A percentile compares a stretch with the other conserved stretches of the same genome.
These are phyloP conservation scores for Myrmecobius fasciatus DNA, from an alignment of 2,113 vertebrate species.

Conservation along the genomic window DNA sequence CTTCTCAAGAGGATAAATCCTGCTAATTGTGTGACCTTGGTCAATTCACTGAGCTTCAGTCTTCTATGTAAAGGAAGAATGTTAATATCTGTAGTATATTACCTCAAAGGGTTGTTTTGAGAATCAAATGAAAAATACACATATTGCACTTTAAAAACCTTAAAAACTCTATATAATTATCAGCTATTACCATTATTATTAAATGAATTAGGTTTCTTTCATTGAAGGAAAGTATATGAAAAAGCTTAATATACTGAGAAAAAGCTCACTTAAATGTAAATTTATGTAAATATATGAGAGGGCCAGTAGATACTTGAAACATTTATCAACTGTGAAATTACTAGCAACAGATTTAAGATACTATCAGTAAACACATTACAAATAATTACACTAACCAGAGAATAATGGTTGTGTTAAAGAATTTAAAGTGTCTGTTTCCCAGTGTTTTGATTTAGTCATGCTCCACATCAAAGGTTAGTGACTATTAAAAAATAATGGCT, in stretches of 20 bases:
- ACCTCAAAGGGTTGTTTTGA: neutral
- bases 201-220: neutral
- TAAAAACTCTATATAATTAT: neutral
- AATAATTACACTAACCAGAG: neutral
- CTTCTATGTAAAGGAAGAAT: neutral
- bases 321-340: neutral
- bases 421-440: neutral
- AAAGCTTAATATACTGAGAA: neutral
- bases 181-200: neutral
- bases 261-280: neutral
- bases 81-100: neutral
- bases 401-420: neutral
- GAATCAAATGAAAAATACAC: neutral
- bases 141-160: neutral
- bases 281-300: neutral
- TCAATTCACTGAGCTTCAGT: neutral
- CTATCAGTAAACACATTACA: neutral
- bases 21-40: neutral
- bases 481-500: neutral
- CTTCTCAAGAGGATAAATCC: neutral
- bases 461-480: neutral
- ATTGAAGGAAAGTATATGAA: neutral
- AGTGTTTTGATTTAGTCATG: constrained; percentile 3
- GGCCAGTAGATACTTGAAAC: neutral
- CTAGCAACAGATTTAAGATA: neutral